These are phyloP conservation scores for Psittacula echo DNA, from an alignment of 2,797 vertebrate genomes.

Conservation along the genomic window DNA sequence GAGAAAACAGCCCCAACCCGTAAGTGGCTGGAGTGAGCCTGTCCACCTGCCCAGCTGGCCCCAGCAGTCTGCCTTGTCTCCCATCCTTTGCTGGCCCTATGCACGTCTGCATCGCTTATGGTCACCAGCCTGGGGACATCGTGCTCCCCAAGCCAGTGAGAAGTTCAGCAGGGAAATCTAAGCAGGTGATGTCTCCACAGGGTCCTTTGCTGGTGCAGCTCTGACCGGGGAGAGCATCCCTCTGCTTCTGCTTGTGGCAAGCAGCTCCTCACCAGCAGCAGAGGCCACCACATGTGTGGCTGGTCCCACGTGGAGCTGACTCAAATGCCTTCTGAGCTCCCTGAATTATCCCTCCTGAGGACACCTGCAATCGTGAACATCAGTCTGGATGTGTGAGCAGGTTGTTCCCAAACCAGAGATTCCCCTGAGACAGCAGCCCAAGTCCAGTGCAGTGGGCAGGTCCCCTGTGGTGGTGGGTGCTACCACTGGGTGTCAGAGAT, in stretches of 20 bases:
- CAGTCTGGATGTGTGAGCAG: neutral
- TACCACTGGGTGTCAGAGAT: neutral
- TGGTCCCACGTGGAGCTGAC: neutral
- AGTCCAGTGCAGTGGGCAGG: neutral
- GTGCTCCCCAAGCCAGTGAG: rapidly evolving
- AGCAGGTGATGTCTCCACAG: neutral
- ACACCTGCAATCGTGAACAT: neutral
- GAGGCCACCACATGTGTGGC: rapidly evolving
- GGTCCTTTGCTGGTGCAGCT: neutral
- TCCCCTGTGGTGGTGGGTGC: neutral
- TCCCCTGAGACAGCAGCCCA: neutral
- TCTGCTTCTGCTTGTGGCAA: neutral
- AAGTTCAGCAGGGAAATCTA: neutral
- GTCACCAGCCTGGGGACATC: neutral
- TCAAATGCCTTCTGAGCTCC: neutral
- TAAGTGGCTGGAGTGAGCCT: neutral
- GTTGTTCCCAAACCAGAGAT: neutral
- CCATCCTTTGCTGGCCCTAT: neutral
- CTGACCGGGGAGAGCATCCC: rapidly evolving
- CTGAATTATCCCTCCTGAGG: neutral
- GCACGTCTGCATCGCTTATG: neutral
- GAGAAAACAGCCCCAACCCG: neutral
- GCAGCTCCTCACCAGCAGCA: rapidly evolving
- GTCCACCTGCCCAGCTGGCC: rapidly evolving
- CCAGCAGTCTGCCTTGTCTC: neutral